Conservation (phyloP, 2,113 vertebrate species). For the Hippolais icterina region DNA sequence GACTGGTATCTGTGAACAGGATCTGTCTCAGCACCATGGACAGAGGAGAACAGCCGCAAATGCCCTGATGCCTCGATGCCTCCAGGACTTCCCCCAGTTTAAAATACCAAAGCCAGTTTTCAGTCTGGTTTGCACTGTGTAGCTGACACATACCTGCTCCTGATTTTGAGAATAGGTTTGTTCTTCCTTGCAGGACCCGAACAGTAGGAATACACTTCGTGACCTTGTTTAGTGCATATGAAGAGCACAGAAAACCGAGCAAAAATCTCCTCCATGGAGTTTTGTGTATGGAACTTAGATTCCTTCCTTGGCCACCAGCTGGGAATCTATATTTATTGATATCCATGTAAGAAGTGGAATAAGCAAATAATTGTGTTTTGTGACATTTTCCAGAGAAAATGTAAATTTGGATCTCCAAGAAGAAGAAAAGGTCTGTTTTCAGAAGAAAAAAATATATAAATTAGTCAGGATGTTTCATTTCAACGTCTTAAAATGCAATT, state of each 20-base stretch:
- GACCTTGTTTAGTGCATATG: neutral
- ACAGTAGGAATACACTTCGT: neutral
- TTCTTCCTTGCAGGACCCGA: neutral
- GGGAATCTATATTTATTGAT: neutral
- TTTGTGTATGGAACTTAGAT: neutral
- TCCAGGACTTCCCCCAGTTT: neutral
- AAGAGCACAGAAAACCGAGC: neutral
- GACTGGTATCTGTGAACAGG: rapidly evolving
- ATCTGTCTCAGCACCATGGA: neutral
- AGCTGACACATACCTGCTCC: neutral
- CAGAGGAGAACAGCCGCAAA: rapidly evolving
- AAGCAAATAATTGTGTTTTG: neutral
- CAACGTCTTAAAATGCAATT: neutral
- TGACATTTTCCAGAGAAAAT: neutral
- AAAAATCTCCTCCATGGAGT: neutral
- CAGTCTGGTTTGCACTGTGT: neutral
- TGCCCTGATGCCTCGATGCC: rapidly evolving
- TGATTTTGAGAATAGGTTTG: neutral
- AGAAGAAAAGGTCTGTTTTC: neutral
- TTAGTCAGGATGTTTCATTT: neutral
- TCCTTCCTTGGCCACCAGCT: neutral
- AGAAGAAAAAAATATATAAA: neutral
- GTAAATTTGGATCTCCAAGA: neutral
- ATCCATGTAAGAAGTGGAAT: neutral
- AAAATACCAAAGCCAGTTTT: neutral